Conservation (phyloP, 1,140 invertebrate species). For the Neoseiulus cucumeris region DNA sequence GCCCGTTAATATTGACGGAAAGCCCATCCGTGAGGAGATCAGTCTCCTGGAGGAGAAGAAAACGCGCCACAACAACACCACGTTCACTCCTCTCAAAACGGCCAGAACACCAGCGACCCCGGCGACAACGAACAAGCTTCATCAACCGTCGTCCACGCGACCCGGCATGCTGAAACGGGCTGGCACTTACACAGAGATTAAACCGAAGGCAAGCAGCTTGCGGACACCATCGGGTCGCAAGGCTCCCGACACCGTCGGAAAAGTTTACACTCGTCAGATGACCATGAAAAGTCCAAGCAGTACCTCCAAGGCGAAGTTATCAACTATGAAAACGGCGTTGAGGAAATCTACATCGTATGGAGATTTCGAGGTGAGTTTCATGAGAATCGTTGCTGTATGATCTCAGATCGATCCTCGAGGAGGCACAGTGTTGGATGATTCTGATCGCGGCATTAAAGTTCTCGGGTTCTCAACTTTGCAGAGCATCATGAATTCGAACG, state of each 20-base stretch:
- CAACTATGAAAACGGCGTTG: not conserved
- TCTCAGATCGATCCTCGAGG: not conserved
- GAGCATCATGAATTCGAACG: no score
- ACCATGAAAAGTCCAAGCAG: not conserved
- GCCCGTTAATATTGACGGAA: not conserved
- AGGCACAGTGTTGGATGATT: no score
- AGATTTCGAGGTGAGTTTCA: not conserved
- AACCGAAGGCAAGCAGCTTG: not conserved
- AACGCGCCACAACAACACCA: not conserved
- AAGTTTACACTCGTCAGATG: constrained; percentile 5
- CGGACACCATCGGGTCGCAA: not conserved
- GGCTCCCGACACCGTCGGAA: not conserved
- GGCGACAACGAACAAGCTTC: not conserved
- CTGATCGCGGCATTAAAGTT: no score
- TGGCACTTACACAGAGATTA: not conserved
- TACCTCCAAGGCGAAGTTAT: not conserved
- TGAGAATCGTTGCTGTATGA: no score
- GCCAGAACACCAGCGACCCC: not conserved
- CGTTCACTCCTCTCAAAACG: not conserved
- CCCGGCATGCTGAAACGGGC: not conserved
- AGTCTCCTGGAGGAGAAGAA: not conserved
- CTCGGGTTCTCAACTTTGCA: no score
- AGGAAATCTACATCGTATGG: not conserved
- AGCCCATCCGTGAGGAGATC: not conserved
- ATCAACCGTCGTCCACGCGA: not conserved